Base-by-base conservation (phyloP, 2,888 invertebrate species). In the Pocota personata region DNA sequence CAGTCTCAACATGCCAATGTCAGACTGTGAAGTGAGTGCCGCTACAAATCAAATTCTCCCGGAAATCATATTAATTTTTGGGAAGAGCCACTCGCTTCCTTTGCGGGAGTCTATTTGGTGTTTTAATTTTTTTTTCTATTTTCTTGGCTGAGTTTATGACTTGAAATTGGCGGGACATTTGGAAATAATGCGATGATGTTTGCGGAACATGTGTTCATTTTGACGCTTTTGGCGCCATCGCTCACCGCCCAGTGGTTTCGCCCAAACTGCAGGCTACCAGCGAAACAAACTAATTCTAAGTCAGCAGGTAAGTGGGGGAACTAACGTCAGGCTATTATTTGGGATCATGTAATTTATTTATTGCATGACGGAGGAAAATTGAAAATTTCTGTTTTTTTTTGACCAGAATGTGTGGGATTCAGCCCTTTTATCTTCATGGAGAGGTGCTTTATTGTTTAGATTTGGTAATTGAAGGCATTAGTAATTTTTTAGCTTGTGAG, bases 31-130 rank as follows among this genome's bases (percentile, higher is more conserved):
- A 73, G 66, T 48, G 62, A 57, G 32, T 57, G 57, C 77, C 50
- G 50, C 72, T 67, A 79, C 78, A 83, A 83, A 79, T 73, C 83
- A 79, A 83, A 79, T 73, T 83, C 32, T 30, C 27, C 83, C 78
- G 83, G 83, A 83, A 83, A 83, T 83, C 67, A 73, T 67, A 83
- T 83, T 79, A 73, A 79, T 73, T 83, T 72, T 57, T 73, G 14
- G 83, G 62, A 79, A 79, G 67, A 77, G 58, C 57, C 40, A 24
- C 50, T 35, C 30, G 43, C 35, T 72, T 72, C 71, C 82, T 66
- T 50, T 52, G 30, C 40, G 8, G 64, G 40, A 66, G 77, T 66
- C 52, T 77, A 50, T 66, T 75, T 50, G 35, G 35, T 62, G 69
- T 62, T 43, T 57, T 57, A 24, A 24, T 16, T 50, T 35, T 50